Percentiles rank a stretch among this genome's conserved stretches.
These are phyloP conservation scores for Aleiodes testaceus DNA, from an alignment of 2,888 invertebrate genomes.

Conservation along the genomic window DNA sequence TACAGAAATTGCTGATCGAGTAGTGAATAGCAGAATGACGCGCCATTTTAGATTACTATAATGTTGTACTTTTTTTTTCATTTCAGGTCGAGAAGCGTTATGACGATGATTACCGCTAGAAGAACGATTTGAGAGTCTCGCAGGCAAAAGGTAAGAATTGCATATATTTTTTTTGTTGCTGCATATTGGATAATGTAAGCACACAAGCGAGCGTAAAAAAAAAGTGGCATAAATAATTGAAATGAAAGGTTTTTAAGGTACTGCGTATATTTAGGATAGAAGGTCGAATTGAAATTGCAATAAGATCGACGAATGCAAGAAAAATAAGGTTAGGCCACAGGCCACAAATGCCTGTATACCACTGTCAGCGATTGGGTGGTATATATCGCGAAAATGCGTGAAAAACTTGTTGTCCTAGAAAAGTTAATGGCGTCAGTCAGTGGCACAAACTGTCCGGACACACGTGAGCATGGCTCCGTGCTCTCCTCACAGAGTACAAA, in stretches of 20 bases:
- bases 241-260: slow-evolving; percentile 38
- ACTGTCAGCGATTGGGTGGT: slow-evolving; percentile 40
- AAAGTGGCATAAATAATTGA: not conserved
- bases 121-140: too few species aligned
- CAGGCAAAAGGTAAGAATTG: too few species aligned
- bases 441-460: slow-evolving; percentile 60
- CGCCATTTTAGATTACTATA: too few species aligned
- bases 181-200: slow-evolving; percentile 1
- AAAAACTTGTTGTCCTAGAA: slow-evolving; percentile 69
- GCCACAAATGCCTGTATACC: slow-evolving; percentile 26
- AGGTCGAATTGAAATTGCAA: slow-evolving; percentile 39
- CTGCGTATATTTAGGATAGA: slow-evolving; percentile 37
- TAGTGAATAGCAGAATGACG: too few species aligned
- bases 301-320: slow-evolving; percentile 52
- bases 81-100: too few species aligned
- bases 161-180: not conserved
- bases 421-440: slow-evolving; percentile 62
- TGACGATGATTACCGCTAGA: too few species aligned
- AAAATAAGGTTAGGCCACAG: slow-evolving; percentile 62
- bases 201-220: not conserved
- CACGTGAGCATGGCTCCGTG: slow-evolving; percentile 39
- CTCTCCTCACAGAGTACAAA: not conserved
- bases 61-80: too few species aligned
- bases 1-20: too few species aligned
- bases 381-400: slow-evolving; percentile 65